Conservation (phyloP, 2,113 vertebrate species). For the Hirundichthys speculiger region DNA sequence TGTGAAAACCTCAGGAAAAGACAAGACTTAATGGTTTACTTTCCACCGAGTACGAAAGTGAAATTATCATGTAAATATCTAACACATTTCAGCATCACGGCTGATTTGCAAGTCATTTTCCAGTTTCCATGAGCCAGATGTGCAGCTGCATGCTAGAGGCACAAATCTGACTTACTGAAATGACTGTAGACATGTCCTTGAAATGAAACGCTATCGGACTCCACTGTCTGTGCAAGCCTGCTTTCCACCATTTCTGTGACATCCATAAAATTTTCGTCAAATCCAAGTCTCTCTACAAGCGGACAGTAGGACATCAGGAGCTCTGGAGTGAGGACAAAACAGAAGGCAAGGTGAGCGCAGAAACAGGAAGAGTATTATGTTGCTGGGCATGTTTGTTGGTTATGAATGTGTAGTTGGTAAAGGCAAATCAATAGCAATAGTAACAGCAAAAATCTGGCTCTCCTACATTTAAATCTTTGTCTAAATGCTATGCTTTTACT, state of each 20-base stretch:
- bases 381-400: no score
- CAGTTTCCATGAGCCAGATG: constrained; percentile 46
- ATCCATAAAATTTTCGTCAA: constrained; percentile 95
- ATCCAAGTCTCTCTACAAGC: constrained; percentile 89
- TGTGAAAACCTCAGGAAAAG: not conserved
- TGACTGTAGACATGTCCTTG: constrained; percentile 85
- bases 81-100: not conserved
- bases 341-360: constrained; percentile 15
- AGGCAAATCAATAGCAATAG: no score
- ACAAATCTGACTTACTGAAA: constrained; percentile 72
- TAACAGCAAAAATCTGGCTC: no score
- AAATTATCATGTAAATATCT: constrained; percentile 61
- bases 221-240: constrained; percentile 62
- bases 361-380: not conserved
- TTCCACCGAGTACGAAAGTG: constrained; percentile 30
- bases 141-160: not conserved
- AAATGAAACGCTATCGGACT: constrained; percentile 53
- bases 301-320: constrained; percentile 87
- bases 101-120: constrained; percentile 45
- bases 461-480: not conserved
- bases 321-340: constrained; percentile 71
- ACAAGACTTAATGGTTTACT: not conserved
- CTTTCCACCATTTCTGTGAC: constrained; percentile 85
- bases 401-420: no score
- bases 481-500: not conserved